Base-by-base conservation (phyloP, 2,113 vertebrate genomes). In the Larimichthys crocea region DNA sequence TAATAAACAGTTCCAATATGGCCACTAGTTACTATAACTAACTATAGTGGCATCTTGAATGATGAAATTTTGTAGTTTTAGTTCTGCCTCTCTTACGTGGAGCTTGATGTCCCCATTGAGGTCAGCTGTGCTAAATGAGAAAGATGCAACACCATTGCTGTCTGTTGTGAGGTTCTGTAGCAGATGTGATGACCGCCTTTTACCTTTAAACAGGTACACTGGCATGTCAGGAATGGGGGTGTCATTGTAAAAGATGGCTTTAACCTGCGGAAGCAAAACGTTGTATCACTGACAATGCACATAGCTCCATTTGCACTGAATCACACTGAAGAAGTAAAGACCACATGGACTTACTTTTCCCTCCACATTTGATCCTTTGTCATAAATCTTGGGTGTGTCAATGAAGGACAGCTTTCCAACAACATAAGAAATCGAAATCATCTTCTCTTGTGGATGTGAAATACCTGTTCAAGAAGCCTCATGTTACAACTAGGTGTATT, bases 81-180 rank as follows among this genome's bases (percentile, higher is more conserved):
- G 44, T 46, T 26, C 2, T 26, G 26, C 26, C 26, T 26, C 26
- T 35, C 93, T 89, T 82, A 94, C 94, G 1, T 14, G 26, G 14
- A 95, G 76, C 0, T 2, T 0, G 29, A 92, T 42, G n/a, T 77
- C 20, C 0, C 40, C 46, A 3, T 4, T 8, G n/a, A 24, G 2
- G 5, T 3, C 0, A 3, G 71, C 19, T 0, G 92, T 89, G 84
- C 75, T 65, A 0, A 95, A 0, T n/a, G 91, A 85, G 84, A 95
- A 95, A 3, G 26, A 0, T 7, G 92, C 93, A 0, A 92, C 5
- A 15, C 95, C 95, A 0, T 90, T 24, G 2, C 1, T 26, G 76
- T 94, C 67, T 3, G 94, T 94, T 5, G 93, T 95, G n/a, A 94
- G 80, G 29, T 94, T 94, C 29, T 83, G 49, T 0, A 89, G 20